phyloP scores from a whole-genome alignment of 2,113 vertebrate species.

The Morone chrysops region DNA sequence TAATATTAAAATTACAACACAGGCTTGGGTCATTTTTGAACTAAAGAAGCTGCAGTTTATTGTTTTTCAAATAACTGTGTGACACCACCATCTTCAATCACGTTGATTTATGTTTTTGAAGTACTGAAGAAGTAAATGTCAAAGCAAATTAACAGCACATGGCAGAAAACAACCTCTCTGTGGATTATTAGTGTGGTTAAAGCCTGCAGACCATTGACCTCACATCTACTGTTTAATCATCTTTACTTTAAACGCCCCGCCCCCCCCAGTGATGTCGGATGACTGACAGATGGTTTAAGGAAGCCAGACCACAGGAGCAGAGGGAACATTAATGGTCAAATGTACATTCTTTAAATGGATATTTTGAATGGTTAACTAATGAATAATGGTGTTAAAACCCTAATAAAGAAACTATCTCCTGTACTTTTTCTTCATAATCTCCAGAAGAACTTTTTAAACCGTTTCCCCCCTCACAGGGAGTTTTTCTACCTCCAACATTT shows the following conservation, averaged over 20 bases:
- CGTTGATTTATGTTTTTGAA: background rate
- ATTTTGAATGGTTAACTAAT: background rate
- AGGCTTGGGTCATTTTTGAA: background rate
- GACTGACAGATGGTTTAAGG: conserved; percentile 49
- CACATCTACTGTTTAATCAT: conserved; percentile 63
- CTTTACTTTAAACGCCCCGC: conserved; percentile 47
- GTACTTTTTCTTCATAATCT: background rate
- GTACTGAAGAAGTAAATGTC: background rate
- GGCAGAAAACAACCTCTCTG: conserved; percentile 14
- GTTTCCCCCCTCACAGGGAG: too few species aligned
- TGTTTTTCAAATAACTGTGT: conserved; percentile 1
- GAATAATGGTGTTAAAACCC: background rate
- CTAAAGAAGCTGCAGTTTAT: background rate
- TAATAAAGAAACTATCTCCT: background rate
- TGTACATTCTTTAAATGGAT: background rate
- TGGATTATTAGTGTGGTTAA: conserved; percentile 43
- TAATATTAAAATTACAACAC: conserved; percentile 14
- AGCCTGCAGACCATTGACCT: conserved; percentile 48
- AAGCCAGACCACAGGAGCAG: conserved; percentile 20
- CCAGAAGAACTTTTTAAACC: background rate
- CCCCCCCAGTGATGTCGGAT: conserved; percentile 44
- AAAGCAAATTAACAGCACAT: conserved; percentile 21
- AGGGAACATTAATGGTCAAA: background rate
- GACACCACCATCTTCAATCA: background rate
- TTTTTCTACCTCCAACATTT: background rate